A percentile compares a stretch with the other conserved stretches of the same genome.
Conservation (phyloP, 2,113 vertebrate species). For the Cairina moschata region DNA sequence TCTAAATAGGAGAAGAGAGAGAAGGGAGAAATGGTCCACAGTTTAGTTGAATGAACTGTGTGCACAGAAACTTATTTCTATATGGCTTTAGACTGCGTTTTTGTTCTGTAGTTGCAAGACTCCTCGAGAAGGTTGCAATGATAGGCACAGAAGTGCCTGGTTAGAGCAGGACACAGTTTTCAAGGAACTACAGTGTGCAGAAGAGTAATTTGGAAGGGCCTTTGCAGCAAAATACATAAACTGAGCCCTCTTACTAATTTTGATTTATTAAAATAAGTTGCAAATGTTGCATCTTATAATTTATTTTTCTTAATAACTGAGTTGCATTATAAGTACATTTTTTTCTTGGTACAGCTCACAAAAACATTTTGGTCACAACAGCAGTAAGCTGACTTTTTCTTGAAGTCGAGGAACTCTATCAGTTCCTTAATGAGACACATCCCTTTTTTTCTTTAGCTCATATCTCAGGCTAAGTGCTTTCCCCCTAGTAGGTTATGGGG, state of each 20-base stretch:
- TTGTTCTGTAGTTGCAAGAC: not conserved
- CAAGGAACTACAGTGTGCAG: not conserved
- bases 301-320: not conserved
- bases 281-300: no score
- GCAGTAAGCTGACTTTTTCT: not conserved
- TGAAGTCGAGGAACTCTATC: not conserved
- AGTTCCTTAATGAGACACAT: not conserved
- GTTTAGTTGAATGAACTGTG: not conserved
- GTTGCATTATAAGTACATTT: not conserved
- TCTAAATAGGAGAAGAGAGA: not conserved
- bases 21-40: not conserved
- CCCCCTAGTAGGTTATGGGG: not conserved
- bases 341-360: not conserved
- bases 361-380: not conserved
- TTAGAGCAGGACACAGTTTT: not conserved
- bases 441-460: not conserved
- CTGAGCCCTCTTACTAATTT: not conserved
- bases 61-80: not conserved
- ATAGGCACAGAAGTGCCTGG: not conserved
- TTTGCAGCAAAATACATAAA: not conserved
- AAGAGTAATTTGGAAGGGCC: not conserved
- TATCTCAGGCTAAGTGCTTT: not conserved
- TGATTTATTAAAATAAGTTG: not conserved
- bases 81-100: not conserved
- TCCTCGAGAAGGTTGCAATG: not conserved